These are phyloP conservation scores for Meloidogyne chitwoodi DNA, from an alignment of 1,140 invertebrate species.

Conservation along the genomic window DNA sequence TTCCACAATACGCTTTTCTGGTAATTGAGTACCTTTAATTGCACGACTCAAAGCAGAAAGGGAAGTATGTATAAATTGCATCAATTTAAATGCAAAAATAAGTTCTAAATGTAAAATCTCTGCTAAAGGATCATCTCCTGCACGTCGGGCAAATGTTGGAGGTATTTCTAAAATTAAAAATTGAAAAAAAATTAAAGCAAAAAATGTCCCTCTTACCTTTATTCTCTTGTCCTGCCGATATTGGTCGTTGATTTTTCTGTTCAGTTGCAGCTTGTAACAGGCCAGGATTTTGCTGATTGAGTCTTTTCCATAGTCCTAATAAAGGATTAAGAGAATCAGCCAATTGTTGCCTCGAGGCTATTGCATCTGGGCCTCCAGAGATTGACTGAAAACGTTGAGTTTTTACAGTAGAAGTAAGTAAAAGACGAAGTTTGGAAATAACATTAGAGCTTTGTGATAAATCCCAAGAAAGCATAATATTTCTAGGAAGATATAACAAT, in stretches of 20 bases:
- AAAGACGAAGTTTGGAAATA: conserved; percentile 67
- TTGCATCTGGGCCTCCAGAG: conserved; percentile 35
- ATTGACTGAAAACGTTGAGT: conserved; percentile 1
- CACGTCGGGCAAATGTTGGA: conserved; percentile 29
- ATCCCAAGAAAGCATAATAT: conserved; percentile 76
- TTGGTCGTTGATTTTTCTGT: conserved; percentile 37
- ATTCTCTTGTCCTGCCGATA: conserved; percentile 39
- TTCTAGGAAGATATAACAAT: conserved; percentile 75
- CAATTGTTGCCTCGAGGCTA: conserved; percentile 61
- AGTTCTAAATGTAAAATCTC: conserved; percentile 66
- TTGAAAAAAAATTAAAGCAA: conserved; percentile 34
- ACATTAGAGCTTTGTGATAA: conserved; percentile 68
- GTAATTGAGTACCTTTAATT: conserved; percentile 65
- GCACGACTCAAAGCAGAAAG: conserved; percentile 68
- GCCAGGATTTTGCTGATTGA: conserved; percentile 63
- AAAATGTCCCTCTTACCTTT: conserved; percentile 59
- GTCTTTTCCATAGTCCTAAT: conserved; percentile 73
- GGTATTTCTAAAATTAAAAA: not conserved
- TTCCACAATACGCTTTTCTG: conserved; percentile 64
- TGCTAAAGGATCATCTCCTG: conserved; percentile 62
- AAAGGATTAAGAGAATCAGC: conserved; percentile 68
- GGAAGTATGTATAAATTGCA: conserved; percentile 65
- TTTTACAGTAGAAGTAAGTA: conserved; percentile 18
- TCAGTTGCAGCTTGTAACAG: conserved; percentile 17
- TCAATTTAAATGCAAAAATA: conserved; percentile 62